Conservation (phyloP, 2,888 invertebrate species). For the Protonemura montana region DNA sequence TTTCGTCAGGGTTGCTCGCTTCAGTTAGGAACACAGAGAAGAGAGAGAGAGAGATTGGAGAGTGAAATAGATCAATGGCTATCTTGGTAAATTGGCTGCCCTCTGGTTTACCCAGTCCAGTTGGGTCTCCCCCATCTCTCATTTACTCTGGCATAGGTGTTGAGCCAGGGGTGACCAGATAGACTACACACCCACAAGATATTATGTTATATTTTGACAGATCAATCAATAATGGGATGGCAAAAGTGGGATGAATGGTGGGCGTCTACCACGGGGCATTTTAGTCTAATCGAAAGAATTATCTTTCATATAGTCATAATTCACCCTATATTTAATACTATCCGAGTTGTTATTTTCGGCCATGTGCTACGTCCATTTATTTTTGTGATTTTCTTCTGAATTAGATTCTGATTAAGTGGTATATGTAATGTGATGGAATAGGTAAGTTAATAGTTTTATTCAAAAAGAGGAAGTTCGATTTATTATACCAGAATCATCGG, state of each 20-base stretch:
- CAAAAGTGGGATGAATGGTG: background rate
- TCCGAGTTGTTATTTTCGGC: background rate
- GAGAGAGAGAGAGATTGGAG: background rate
- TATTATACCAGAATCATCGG: background rate
- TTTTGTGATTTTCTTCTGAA: background rate
- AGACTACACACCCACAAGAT: background rate
- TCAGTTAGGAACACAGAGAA: background rate
- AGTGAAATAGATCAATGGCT: conserved; percentile 40
- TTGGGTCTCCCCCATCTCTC: conserved; percentile 26
- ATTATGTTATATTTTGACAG: background rate
- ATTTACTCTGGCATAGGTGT: conserved; percentile 39
- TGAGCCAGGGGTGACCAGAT: conserved; percentile 32
- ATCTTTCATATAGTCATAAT: background rate
- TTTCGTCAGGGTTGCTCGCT: background rate
- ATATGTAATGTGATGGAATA: too few relatives aligned
- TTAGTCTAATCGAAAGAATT: conserved; percentile 12
- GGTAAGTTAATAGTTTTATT: background rate
- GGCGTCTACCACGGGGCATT: background rate
- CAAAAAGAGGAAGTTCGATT: background rate
- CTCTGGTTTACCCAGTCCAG: conserved; percentile 19
- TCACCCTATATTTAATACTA: background rate
- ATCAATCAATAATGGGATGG: background rate
- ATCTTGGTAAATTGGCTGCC: conserved; percentile 32
- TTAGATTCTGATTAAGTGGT: too few relatives aligned
- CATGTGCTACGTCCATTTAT: background rate